A percentile compares a stretch with the other conserved stretches of the same genome.
Conservation (phyloP, 2,797 vertebrate species). For the Philypnodon macrostomus region DNA sequence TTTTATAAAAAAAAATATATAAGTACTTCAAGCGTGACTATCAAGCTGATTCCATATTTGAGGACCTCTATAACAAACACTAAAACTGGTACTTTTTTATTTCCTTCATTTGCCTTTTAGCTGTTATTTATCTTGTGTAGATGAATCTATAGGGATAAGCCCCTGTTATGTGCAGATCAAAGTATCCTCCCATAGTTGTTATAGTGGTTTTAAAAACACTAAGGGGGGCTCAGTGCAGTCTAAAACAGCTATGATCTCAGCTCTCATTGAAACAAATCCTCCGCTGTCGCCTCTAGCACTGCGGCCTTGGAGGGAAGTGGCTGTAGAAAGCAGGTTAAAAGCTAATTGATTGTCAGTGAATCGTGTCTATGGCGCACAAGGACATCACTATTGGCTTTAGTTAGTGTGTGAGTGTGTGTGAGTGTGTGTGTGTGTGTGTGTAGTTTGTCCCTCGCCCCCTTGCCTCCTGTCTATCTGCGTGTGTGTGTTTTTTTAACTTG, state of each 20-base stretch:
- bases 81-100: too few species aligned
- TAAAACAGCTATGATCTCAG: constrained; percentile 47
- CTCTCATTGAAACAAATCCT: constrained; percentile 32
- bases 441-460: constrained; percentile 29
- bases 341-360: constrained; percentile 57
- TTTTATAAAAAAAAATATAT: too few species aligned
- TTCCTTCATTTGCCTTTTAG: too few species aligned
- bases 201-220: constrained; percentile 38
- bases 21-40: too few species aligned
- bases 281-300: constrained; percentile 1
- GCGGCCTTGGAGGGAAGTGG: constrained; percentile 35
- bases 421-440: constrained; percentile 14
- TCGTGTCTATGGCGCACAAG: constrained; percentile 27
- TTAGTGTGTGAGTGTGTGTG: constrained; percentile 14
- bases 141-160: too few species aligned
- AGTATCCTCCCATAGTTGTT: constrained; percentile 22
- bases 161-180: constrained; percentile 32
- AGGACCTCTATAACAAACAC: too few species aligned
- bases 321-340: constrained; percentile 52
- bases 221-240: constrained; percentile 25
- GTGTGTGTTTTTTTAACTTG: constrained; percentile 69
- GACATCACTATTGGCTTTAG: constrained; percentile 26
- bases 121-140: too few species aligned
- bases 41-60: too few species aligned
- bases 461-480: constrained; percentile 63